phyloP scores from a whole-genome alignment of 2,113 vertebrate species.

The Tupaia chinensis region DNA sequence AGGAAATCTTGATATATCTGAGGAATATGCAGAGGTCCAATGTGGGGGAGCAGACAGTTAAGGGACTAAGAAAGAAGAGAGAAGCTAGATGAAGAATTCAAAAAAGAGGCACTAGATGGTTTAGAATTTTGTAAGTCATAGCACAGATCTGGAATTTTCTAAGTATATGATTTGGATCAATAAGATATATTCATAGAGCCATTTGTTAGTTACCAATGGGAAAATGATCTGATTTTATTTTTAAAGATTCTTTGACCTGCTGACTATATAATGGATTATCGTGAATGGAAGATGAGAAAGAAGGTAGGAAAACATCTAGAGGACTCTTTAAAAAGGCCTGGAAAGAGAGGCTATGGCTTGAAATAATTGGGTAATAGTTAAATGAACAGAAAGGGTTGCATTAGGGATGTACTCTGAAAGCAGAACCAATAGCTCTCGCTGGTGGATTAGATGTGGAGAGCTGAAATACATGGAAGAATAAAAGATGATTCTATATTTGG shows the following conservation, averaged over 20 bases:
- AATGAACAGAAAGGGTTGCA: neutral
- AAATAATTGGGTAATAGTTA: neutral
- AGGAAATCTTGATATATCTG: neutral
- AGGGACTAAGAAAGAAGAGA: neutral
- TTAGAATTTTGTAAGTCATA: neutral
- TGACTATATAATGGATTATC: neutral
- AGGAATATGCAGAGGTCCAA: neutral
- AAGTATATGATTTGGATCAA: neutral
- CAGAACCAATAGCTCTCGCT: neutral
- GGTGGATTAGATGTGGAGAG: neutral
- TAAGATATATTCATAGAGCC: neutral
- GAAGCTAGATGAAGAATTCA: neutral
- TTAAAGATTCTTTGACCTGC: neutral
- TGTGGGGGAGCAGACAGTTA: neutral
- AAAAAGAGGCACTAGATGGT: too few species aligned
- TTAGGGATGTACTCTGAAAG: neutral
- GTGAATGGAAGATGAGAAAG: neutral
- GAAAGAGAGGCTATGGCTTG: neutral
- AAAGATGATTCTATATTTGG: neutral
- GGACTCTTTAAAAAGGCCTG: neutral
- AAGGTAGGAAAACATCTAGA: neutral
- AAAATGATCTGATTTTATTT: neutral
- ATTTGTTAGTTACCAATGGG: neutral
- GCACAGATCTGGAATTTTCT: neutral
- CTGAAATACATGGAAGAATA: neutral